Evolutionary conservation across 1,140 invertebrate genomes (phyloP), one percentile per base, ranked within the genome.

Genomic region (Drosophila miranda): DNA sequence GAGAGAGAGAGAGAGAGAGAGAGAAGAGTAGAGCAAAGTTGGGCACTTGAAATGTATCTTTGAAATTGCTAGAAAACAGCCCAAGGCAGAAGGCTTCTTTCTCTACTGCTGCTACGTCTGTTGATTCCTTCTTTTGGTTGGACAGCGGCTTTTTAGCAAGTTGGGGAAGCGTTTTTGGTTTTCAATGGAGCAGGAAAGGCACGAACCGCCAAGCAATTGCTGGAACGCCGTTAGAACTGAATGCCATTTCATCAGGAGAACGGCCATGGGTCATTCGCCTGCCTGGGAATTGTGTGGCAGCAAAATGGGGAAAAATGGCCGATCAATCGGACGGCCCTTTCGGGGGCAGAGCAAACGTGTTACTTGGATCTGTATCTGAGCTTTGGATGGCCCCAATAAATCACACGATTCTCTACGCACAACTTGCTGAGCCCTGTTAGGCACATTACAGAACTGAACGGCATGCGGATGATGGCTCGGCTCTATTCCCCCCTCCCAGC

Each of bases 21-120:
- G 41, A 67, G 38, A 63, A 77, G 61, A 60, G 61, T 59, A 56
- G 49, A 62, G 78, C 72, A 82, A 86, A 86, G 77, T 84, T 73
- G 62, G 60, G 62, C 73, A 77, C 81, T 84, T 67, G 81, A 81
- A 69, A 77, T 81, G 81, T 84, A 86, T 84, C 81, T 86, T 80
- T 66, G 72, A 58, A 75, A 73, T 84, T 72, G 81, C 67, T 71
- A 72, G 64, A 57, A 59, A 75, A 75, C 80, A 75, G 81, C 75
- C 63, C 63, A 61, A 70, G 62, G 80, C 72, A 62, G 44, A 28
- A 13, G 34, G 34, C 34, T 38, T 13, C 34, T 13, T 38, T 38
- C 34, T 13, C 11, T 28, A 6, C 28, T 6, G 7, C 28, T 54
- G 49, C 16, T 34, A 6, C 23, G 3, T 5, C 23, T 26, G 28